Base-by-base conservation (phyloP, 2,797 vertebrate genomes). In the Rhinatrema bivittatum region DNA sequence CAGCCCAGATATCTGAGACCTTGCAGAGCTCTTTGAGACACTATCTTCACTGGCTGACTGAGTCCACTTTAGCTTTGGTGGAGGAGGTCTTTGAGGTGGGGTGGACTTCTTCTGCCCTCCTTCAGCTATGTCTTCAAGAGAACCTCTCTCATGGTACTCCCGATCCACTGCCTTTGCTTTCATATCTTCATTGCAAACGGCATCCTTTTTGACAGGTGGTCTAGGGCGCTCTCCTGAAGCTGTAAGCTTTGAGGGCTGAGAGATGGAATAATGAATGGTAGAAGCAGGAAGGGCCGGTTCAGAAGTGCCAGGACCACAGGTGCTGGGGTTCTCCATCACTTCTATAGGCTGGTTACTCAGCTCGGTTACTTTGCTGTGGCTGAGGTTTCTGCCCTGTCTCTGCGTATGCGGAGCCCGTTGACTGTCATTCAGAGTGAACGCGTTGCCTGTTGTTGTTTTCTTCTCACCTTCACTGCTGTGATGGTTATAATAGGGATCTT, bases 371-470 rank as follows among this genome's bases (percentile, higher is more conserved):
- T n/a, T n/a, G n/a, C n/a, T n/a, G n/a, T n/a, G 3, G 54, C 51
- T 12, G 64, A 37, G 63, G 19, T 44, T 60, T 48, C 62, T 72
- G 1, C 48, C 45, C 5, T 66, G 65, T 18, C 74, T 74, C n/a
- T 63, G 72, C 4, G 73, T 66, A 21, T 93, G 89, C 1, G 38
- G 34, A 33, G 41, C 49, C 41, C 63, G 79, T 22, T 73, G 75
- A 7, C 60, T 70, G 39, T 89, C 84, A 0, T 54, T 50, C 5
- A 62, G 50, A 1, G 22, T 4, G 8, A 71, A 42, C 0, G 78
- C 61, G 4, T 50, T 35, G 32, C 36, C 47, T 7, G 34, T 22
- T 32, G 37, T 52, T 38, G 35, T 16, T 25, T 32, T 37, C 16
- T 24, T 23, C 8, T 29, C 40, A 27, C 19, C 27, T 7, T 53